Percentiles rank a stretch among this genome's conserved stretches.
Evolutionary conservation across 2,888 invertebrate species (phyloP).

Genomic region (Pemphredon lugubris): DNA sequence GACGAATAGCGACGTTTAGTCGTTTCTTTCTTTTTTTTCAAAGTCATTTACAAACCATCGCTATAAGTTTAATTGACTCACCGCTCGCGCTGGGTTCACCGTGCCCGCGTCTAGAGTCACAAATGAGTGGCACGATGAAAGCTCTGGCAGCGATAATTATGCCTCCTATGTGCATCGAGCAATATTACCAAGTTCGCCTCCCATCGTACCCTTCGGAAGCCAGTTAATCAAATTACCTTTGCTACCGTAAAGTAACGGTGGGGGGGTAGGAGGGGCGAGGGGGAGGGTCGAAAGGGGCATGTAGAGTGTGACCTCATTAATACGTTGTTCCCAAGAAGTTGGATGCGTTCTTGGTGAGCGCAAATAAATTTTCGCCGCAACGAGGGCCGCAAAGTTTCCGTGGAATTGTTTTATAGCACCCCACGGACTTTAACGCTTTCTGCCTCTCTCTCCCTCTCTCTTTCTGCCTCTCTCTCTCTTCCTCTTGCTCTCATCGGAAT

Average conservation of each 20-base stretch:
- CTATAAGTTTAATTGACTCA: too few species aligned
- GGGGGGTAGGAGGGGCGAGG: too few species aligned
- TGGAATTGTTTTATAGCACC: constrained; percentile 69
- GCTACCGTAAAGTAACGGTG: constrained; percentile 54
- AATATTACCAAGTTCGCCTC: constrained; percentile 43
- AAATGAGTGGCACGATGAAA: constrained; percentile 20
- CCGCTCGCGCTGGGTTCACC: too few species aligned
- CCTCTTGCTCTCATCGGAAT: constrained; percentile 10
- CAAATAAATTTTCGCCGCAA: constrained; percentile 58
- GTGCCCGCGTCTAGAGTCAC: constrained; percentile 1
- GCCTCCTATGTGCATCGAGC: constrained; percentile 29
- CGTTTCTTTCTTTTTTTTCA: too few species aligned
- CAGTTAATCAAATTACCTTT: constrained; percentile 62
- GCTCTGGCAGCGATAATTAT: constrained; percentile 49
- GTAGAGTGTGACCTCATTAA: constrained; percentile 66
- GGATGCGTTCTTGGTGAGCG: constrained; percentile 46
- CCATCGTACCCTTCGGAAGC: constrained; percentile 31
- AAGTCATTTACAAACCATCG: too few species aligned
- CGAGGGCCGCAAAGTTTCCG: constrained; percentile 58
- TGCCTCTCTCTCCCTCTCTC: neutral
- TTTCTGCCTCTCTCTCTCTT: neutral
- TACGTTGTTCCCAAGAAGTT: constrained; percentile 62
- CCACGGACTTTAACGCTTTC: constrained; percentile 49
- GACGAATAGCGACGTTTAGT: too few species aligned
- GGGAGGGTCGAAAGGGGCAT: constrained; percentile 53